Conservation (phyloP, 2,797 vertebrate species). For the Tokudaia muenninki region DNA sequence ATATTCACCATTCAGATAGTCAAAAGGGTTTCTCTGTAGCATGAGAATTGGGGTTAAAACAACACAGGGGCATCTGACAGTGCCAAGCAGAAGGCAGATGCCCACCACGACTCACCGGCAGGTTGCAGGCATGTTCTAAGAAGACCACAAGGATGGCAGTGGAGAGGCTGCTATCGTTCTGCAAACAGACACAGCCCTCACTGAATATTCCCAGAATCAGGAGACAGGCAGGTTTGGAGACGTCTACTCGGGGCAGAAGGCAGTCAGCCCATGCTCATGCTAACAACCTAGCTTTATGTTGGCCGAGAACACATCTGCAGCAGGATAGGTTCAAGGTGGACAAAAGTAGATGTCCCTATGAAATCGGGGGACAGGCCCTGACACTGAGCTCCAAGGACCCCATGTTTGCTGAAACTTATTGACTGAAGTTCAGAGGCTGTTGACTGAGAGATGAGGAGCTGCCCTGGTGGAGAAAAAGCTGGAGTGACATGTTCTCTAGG, state of each 20-base stretch:
- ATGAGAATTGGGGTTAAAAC: not conserved
- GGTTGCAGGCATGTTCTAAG: conserved; percentile 93
- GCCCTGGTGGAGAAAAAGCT: not conserved
- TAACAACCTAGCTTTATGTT: not conserved
- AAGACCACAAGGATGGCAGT: conserved; percentile 96
- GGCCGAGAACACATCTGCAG: not conserved
- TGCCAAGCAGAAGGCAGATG: not conserved
- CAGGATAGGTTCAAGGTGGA: conserved; percentile 5
- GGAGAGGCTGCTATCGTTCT: conserved; percentile 91
- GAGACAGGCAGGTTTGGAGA: not conserved
- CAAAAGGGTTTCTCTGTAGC: conserved; percentile 93
- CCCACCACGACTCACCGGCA: conserved; percentile 93
- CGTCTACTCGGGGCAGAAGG: not conserved
- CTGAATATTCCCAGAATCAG: not conserved
- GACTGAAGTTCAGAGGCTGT: not conserved
- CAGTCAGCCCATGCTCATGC: not conserved
- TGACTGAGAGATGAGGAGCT: not conserved
- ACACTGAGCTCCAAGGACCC: not conserved
- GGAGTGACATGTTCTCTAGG: not conserved
- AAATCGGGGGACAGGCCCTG: not conserved
- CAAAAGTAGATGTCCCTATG: not conserved
- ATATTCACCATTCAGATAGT: conserved; percentile 91
- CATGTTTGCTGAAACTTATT: not conserved
- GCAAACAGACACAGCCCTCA: conserved; percentile 55
- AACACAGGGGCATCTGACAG: not conserved